Evolutionary conservation across 2,888 invertebrate genomes (phyloP).

Genomic region (Chrysopilus asiliformis): DNA sequence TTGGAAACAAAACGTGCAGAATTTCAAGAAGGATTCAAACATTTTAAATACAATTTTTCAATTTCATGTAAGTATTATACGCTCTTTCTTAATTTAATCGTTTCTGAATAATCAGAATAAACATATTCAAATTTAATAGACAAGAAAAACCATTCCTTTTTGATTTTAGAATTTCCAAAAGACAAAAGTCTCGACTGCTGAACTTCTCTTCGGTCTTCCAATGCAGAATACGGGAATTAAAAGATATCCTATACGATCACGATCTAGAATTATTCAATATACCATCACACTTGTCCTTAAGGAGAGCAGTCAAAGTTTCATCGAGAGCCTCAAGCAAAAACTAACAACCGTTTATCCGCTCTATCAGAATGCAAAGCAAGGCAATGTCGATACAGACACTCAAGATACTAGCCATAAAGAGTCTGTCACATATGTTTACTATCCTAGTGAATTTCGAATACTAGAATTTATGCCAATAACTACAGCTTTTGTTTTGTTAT

Average conservation of each 20-base stretch:
- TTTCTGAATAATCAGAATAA: too few species aligned
- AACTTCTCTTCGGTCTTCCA: constrained; percentile 86
- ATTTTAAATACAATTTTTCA: constrained; percentile 70
- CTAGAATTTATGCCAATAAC: constrained; percentile 72
- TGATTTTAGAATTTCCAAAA: constrained; percentile 58
- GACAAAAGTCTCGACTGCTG: constrained; percentile 69
- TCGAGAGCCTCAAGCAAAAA: constrained; percentile 58
- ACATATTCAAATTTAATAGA: too few species aligned
- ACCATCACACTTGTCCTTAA: constrained; percentile 79
- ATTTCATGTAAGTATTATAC: constrained; percentile 56
- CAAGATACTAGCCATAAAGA: constrained; percentile 9
- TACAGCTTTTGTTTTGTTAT: constrained; percentile 71
- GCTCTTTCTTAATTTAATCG: too few species aligned
- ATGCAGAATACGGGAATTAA: constrained; percentile 84
- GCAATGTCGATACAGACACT: constrained; percentile 9
- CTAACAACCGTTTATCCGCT: constrained; percentile 58
- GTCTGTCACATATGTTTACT: constrained; percentile 56
- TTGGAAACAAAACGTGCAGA: constrained; percentile 74
- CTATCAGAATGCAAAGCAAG: constrained; percentile 42
- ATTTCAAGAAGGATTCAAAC: constrained; percentile 65
- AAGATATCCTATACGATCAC: constrained; percentile 68
- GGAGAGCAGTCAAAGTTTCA: constrained; percentile 63
- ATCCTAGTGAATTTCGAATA: constrained; percentile 78
- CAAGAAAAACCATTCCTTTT: too few species aligned
- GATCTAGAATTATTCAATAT: constrained; percentile 77